These are phyloP conservation scores for Atlantisia rogersi DNA, from an alignment of 2,113 vertebrate genomes.

Conservation along the genomic window DNA sequence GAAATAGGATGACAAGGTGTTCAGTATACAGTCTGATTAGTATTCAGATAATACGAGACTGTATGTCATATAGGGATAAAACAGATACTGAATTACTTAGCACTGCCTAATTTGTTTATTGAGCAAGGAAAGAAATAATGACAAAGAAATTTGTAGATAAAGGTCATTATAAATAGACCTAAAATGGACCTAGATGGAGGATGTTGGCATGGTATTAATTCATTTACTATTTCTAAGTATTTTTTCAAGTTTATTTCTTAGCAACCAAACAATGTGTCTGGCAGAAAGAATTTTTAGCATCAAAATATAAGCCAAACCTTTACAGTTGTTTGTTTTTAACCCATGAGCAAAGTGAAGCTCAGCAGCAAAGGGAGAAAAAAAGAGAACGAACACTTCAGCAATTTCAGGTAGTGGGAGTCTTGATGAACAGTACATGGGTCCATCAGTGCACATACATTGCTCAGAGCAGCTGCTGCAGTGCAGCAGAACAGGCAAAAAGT, in stretches of 20 bases:
- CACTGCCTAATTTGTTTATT: neutral
- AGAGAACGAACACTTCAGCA: neutral
- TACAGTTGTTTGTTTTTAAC: neutral
- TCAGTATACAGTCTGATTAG: neutral
- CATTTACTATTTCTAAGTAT: neutral
- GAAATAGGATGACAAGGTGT: neutral
- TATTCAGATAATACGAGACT: neutral
- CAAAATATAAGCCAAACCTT: neutral
- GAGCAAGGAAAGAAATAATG: neutral
- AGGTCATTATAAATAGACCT: neutral
- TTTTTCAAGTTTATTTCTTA: neutral
- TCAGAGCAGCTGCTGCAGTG: neutral
- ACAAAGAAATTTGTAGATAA: neutral
- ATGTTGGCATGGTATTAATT: neutral
- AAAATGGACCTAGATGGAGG: neutral
- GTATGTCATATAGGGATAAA: neutral
- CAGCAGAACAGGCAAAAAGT: neutral
- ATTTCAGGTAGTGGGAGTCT: neutral
- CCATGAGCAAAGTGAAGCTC: neutral
- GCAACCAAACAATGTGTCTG: neutral
- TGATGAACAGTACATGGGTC: no score
- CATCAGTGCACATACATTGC: accelerated
- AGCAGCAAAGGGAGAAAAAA: neutral
- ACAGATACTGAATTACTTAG: neutral
- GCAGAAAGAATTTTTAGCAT: neutral